Evolutionary conservation across 2,888 invertebrate genomes (phyloP).

Genomic region (Acleris sparsana): DNA sequence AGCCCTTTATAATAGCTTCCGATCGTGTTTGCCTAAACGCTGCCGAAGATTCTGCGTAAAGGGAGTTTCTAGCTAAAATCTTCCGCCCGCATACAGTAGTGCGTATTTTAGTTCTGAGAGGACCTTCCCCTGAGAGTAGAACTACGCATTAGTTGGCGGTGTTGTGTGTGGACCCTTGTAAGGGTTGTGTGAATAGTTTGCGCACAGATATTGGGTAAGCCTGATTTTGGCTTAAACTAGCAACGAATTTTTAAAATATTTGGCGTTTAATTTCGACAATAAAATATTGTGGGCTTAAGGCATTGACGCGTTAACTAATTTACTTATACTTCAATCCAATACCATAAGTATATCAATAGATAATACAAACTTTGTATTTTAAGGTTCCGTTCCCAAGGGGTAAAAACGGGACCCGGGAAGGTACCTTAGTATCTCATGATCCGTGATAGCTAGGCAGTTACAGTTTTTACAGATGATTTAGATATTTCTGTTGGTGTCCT

Average conservation of each 20-base stretch:
- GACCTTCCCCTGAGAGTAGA: conserved; percentile 5
- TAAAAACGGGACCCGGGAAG: no score
- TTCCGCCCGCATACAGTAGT: background rate
- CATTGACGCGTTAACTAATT: background rate
- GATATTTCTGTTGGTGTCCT: no score
- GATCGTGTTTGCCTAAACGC: no score
- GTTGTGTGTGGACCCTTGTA: background rate
- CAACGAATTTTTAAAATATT: conserved; percentile 12
- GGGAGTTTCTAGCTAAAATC: conserved; percentile 2
- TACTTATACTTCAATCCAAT: no score
- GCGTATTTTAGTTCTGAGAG: background rate
- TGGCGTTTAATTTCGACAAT: conserved; percentile 1
- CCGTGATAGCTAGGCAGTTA: no score
- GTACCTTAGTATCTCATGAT: no score
- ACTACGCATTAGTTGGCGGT: conserved; percentile 1
- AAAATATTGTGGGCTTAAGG: background rate
- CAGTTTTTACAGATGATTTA: no score
- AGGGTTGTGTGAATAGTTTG: conserved; percentile 16
- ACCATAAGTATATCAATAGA: no score
- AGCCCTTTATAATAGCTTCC: no score
- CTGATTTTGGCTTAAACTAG: background rate
- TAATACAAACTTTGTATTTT: no score
- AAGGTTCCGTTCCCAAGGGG: no score
- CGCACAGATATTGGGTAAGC: background rate
- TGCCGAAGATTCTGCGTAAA: background rate